Evolutionary conservation across 2,888 invertebrate species (phyloP).

Genomic region (Xestia c-nigrum): DNA sequence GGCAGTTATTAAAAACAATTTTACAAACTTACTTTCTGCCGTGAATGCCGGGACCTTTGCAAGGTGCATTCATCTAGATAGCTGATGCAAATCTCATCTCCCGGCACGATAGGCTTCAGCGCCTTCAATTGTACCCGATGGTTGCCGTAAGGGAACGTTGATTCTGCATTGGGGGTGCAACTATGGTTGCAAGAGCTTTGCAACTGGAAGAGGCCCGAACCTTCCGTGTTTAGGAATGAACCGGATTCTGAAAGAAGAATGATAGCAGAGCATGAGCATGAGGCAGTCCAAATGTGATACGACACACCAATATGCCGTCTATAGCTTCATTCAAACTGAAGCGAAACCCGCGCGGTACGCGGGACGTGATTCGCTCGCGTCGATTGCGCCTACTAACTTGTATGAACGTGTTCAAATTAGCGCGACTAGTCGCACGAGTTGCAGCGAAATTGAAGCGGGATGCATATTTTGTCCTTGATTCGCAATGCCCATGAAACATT

Average conservation of each 20-base stretch:
- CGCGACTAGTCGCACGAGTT: too few species aligned
- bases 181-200: constrained; percentile 98
- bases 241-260: constrained; percentile 89
- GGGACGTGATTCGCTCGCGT: too few species aligned
- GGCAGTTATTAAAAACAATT: too few species aligned
- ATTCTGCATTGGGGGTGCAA: constrained; percentile 96
- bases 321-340: too few species aligned
- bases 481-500: too few species aligned
- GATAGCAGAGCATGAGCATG: too few species aligned
- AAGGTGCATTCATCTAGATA: constrained; percentile 97
- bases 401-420: too few species aligned
- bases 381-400: too few species aligned
- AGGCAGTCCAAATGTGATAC: not conserved
- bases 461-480: too few species aligned
- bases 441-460: too few species aligned
- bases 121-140: constrained; percentile 94
- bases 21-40: constrained; percentile 92
- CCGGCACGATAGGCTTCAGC: constrained; percentile 92
- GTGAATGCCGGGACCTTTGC: constrained; percentile 95
- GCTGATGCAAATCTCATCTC: constrained; percentile 97
- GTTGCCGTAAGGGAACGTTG: constrained; percentile 96
- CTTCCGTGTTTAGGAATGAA: constrained; percentile 97
- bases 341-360: too few species aligned
- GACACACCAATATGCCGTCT: not conserved
- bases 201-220: constrained; percentile 96